Conservation (phyloP, 2,888 invertebrate species). For the Epinotia bilunana region DNA sequence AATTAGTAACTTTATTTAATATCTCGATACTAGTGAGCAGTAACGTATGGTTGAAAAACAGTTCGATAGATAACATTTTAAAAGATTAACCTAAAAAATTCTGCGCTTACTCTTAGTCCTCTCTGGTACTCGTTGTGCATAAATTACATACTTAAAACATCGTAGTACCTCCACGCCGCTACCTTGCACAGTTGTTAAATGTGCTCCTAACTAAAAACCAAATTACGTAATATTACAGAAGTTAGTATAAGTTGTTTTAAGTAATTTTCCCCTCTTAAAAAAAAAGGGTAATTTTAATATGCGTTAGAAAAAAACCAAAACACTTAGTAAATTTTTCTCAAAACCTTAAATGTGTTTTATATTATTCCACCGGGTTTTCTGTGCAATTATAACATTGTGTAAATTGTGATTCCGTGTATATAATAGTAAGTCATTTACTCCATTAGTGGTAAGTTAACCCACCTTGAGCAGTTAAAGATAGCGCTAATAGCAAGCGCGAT, state of each 20-base stretch:
- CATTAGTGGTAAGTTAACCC: conserved; percentile 13
- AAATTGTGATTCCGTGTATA: neutral
- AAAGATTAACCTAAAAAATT: neutral
- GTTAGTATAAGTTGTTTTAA: no score
- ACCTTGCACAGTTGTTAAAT: no score
- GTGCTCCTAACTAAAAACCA: no score
- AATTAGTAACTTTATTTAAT: no score
- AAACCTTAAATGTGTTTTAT: neutral
- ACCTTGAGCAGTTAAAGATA: neutral
- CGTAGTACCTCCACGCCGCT: no score
- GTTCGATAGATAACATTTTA: no score
- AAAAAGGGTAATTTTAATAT: no score
- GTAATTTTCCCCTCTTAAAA: no score
- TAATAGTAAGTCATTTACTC: neutral
- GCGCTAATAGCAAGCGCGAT: conserved; percentile 1
- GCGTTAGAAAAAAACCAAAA: no score
- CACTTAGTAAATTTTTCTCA: neutral
- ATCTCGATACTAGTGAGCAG: no score
- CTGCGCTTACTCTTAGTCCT: neutral
- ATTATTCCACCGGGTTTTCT: conserved; percentile 7
- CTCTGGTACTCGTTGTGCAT: neutral
- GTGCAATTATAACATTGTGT: neutral
- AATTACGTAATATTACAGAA: no score
- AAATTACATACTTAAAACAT: neutral
- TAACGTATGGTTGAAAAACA: no score